Evolutionary conservation across 2,888 invertebrate species (phyloP), one percentile per base, ranked within the genome.

Genomic region (Eremobia ochroleuca): DNA sequence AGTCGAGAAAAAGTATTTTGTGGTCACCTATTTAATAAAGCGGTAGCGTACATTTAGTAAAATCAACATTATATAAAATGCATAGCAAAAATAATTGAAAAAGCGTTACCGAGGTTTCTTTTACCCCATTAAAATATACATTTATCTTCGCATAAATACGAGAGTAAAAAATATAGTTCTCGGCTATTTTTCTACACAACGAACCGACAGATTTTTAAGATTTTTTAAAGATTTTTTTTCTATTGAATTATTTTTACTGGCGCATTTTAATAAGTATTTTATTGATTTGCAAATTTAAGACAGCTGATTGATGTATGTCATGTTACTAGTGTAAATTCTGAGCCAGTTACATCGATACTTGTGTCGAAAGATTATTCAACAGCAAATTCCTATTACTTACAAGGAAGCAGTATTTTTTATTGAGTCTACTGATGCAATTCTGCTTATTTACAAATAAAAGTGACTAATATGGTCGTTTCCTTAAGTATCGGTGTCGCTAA

Each of bases 81-180:
- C 92, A 86, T 95, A 94, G 94, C 95, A 94, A 95, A 95, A 95
- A 95, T 94, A 95, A 95, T 79, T 86, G 52, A 90, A 90, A 89
- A 85, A 94, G 93, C 88, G 71, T 85, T 87, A 82, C 79, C 72
- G 85, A 82, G 85, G 87, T 76, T 71, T 85, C 58, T 43, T 73
- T 37, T 62, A 76, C 83, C 69, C 78, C 71, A 81, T 85, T 87
- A 87, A 85, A 86, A 87, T 90, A 91, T 88, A 87, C 78, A 87
- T 89, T 83, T 83, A 78, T 82, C 11, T 77, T 77, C 86, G 82
- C 89, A 87, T 91, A 93, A 94, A 94, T 87, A 93, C 89, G 93
- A 93, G 87, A 92, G 92, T 95, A 93, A 93, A 96, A 95, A 95
- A 96, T 95, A 95, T 94, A 94, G 87, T 89, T 89, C 85, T 90